These are phyloP conservation scores for Chaenocephalus aceratus DNA, from an alignment of 2,113 vertebrate species.

Conservation along the genomic window DNA sequence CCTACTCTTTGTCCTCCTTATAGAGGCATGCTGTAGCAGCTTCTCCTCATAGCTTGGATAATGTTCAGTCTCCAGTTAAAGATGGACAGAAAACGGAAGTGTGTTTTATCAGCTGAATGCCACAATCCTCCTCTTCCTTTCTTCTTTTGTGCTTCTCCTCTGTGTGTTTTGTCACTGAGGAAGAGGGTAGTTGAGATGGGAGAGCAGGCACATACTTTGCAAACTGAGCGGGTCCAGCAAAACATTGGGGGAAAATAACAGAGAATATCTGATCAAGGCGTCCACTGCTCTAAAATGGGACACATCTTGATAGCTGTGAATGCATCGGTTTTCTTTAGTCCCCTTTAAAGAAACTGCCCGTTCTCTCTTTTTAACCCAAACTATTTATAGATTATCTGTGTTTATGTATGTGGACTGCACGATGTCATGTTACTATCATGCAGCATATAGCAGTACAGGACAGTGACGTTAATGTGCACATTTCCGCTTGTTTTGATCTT, in stretches of 20 bases:
- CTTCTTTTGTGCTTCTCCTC: constrained; percentile 13
- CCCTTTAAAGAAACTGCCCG: not conserved
- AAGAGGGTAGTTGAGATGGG: constrained; percentile 15
- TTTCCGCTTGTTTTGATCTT: constrained; percentile 71
- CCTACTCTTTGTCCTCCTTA: constrained; percentile 13
- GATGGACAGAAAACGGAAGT: constrained; percentile 57
- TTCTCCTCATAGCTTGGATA: constrained; percentile 37
- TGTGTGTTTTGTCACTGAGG: constrained; percentile 5
- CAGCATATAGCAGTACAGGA: constrained; percentile 21
- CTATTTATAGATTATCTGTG: constrained; percentile 35
- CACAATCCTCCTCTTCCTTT: constrained; percentile 28
- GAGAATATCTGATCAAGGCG: not conserved
- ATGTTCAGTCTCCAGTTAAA: constrained; percentile 36
- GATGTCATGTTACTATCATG: constrained; percentile 6
- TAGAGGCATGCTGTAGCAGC: constrained; percentile 34
- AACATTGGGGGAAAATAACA: not conserved
- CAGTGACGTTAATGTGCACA: constrained; percentile 46
- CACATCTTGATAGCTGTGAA: not conserved
- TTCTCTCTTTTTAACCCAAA: not conserved
- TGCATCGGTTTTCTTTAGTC: not conserved
- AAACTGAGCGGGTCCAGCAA: constrained; percentile 4
- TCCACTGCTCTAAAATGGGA: not conserved
- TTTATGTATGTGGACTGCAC: constrained; percentile 29
- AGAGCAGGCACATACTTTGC: constrained; percentile 11
- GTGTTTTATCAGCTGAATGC: constrained; percentile 63